Evolutionary conservation across 2,113 vertebrate species (phyloP).

Genomic region (Nerophis ophidion): DNA sequence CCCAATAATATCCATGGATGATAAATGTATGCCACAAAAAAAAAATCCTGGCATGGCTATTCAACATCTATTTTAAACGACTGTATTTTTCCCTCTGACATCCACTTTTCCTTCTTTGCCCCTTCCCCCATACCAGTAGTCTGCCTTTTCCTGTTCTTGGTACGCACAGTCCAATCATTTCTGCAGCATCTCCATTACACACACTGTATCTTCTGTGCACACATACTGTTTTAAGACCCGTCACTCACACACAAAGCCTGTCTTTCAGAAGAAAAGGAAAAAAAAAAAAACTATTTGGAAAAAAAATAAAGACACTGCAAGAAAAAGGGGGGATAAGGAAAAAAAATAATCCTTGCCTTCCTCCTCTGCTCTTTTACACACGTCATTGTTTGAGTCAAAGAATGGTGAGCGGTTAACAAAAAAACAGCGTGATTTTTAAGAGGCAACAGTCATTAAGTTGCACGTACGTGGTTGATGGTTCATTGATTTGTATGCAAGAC

Average conservation of each 20-base stretch:
- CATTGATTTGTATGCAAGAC: constrained; percentile 24
- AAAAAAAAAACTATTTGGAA: constrained; percentile 3
- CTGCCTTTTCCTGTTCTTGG: constrained; percentile 28
- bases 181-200: constrained; percentile 2
- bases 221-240: constrained; percentile 10
- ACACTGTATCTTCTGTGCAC: not conserved
- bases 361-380: constrained; percentile 16
- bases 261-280: constrained; percentile 1
- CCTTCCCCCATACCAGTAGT: constrained; percentile 23
- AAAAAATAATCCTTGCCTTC: constrained; percentile 16
- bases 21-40: constrained; percentile 12
- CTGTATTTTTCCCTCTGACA: constrained; percentile 22
- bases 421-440: too few species aligned
- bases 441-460: not conserved
- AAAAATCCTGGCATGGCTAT: constrained; percentile 1
- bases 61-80: constrained; percentile 10
- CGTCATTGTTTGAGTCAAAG: constrained; percentile 37
- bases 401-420: constrained; percentile 14
- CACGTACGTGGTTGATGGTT: not conserved
- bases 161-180: constrained; percentile 11
- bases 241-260: constrained; percentile 25
- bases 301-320: constrained; percentile 32
- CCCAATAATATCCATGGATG: not conserved
- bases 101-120: constrained; percentile 15
- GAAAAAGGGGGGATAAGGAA: constrained; percentile 35